These are phyloP conservation scores for Eugnorisma glareosa DNA, from an alignment of 2,888 invertebrate species.

Conservation along the genomic window DNA sequence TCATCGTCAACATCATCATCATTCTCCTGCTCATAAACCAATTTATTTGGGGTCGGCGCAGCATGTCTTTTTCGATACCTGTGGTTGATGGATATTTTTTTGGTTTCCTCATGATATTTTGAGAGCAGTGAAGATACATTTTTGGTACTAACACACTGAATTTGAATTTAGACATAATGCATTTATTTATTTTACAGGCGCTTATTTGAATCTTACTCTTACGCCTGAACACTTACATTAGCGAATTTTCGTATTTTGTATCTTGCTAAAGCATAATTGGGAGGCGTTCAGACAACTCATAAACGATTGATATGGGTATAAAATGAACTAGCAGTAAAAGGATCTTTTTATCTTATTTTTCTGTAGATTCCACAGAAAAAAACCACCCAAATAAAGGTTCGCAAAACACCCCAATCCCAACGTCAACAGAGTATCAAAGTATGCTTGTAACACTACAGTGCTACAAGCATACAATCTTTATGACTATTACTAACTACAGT, in stretches of 20 bases:
- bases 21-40: background rate
- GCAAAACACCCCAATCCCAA: background rate
- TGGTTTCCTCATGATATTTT: background rate
- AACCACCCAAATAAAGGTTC: fast-evolving
- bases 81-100: background rate
- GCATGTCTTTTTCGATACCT: background rate
- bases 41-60: background rate
- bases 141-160: background rate
- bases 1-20: background rate
- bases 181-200: background rate
- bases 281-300: slow-evolving; percentile 3
- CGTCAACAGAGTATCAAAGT: background rate
- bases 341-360: background rate
- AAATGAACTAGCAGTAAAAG: background rate
- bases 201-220: background rate
- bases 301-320: background rate
- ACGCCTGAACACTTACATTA: background rate
- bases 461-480: too few species aligned
- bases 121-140: background rate
- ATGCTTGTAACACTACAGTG: too few species aligned
- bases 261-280: background rate
- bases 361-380: fast-evolving
- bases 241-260: background rate
- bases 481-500: too few species aligned
- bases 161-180: background rate